Evolutionary conservation across 2,888 invertebrate species (phyloP).

Genomic region (Pogonocherus hispidulus): DNA sequence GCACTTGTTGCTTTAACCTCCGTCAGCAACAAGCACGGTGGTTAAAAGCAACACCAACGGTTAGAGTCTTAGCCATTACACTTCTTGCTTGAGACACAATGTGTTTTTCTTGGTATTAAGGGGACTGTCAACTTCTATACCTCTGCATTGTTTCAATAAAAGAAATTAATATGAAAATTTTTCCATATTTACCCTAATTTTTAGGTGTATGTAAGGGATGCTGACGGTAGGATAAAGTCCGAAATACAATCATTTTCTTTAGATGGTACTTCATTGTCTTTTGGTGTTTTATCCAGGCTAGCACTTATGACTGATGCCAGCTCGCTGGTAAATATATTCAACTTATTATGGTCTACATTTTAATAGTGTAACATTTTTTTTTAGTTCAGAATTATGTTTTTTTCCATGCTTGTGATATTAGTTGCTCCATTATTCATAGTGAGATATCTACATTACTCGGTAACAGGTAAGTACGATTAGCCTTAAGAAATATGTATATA

Average conservation of each 20-base stretch:
- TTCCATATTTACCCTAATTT: too few relatives aligned
- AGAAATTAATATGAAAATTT: neutral
- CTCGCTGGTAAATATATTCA: conserved; percentile 75
- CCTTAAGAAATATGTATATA: too few relatives aligned
- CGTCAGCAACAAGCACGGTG: too few relatives aligned
- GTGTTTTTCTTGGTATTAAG: too few relatives aligned
- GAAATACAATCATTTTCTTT: conserved; percentile 83
- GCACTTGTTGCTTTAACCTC: too few relatives aligned
- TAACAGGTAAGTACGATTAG: conserved; percentile 69
- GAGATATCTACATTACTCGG: conserved; percentile 73
- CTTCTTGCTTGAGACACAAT: too few relatives aligned
- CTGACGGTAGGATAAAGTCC: conserved; percentile 71
- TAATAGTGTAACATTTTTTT: conserved; percentile 54
- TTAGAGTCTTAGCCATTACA: too few relatives aligned
- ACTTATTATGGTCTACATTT: neutral
- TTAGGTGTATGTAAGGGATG: conserved; percentile 74
- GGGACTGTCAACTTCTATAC: too few relatives aligned
- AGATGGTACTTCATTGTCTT: conserved; percentile 78
- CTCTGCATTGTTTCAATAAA: neutral
- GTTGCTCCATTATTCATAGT: conserved; percentile 77
- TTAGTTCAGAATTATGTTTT: conserved; percentile 79
- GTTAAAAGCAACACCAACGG: too few relatives aligned
- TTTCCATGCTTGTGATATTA: conserved; percentile 73
- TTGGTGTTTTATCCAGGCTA: conserved; percentile 78
- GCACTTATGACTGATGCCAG: conserved; percentile 84